phyloP scores from a whole-genome alignment of 2,888 invertebrate genomes.

The Luperina testacea region DNA sequence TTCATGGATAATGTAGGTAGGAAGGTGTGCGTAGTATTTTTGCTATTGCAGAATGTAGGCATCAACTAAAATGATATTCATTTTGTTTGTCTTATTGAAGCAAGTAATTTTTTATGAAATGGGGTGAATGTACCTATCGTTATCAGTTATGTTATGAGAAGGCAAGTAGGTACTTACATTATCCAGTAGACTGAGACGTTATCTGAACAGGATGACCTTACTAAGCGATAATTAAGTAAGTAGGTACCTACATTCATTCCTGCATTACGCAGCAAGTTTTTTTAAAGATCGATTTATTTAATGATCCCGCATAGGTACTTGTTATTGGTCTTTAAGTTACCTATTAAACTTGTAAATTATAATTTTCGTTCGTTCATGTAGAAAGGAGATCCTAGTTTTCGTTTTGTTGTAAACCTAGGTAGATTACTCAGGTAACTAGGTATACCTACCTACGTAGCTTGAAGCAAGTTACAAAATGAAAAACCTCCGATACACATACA shows the following conservation, averaged over 20 bases:
- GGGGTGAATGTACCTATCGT: constrained; percentile 35
- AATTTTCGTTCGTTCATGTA: not conserved
- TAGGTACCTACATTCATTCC: not conserved
- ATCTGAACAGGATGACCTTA: constrained; percentile 11
- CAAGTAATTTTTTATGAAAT: constrained; percentile 9
- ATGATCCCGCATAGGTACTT: not conserved
- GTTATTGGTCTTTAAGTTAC: not conserved
- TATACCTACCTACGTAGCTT: not conserved
- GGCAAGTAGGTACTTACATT: constrained; percentile 2
- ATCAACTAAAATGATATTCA: not conserved
- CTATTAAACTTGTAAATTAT: not conserved
- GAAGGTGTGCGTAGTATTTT: not conserved
- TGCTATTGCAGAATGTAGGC: not conserved
- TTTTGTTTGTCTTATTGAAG: constrained; percentile 11
- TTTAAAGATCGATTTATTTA: not conserved
- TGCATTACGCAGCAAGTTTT: constrained; percentile 15
- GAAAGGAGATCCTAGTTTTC: not conserved
- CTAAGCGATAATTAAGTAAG: not conserved
- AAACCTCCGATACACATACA: not conserved
- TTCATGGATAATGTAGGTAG: not conserved
- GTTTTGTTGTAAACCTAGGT: not conserved
- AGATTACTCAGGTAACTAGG: not conserved
- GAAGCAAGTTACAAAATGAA: constrained; percentile 2
- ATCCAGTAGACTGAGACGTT: constrained; percentile 7
- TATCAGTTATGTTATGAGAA: constrained; percentile 31